Base-by-base conservation (phyloP, 2,797 vertebrate genomes). In the Nannoperca australis region DNA sequence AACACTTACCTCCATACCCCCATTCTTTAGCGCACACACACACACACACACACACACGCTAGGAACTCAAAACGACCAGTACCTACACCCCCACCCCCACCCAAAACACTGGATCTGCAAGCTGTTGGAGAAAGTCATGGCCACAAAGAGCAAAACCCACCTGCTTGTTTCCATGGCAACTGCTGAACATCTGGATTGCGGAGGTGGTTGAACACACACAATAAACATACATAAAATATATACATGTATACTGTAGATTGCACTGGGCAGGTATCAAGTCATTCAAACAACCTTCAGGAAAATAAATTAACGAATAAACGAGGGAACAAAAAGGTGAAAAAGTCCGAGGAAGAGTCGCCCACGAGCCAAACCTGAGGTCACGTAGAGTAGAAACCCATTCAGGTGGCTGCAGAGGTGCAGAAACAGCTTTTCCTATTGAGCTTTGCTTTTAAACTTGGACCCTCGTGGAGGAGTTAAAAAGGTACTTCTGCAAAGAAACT, bases 1-100 rank as follows among this genome's bases (percentile, higher is more conserved):
- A 67, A 91, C 81, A 78, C 87, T 92, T 94, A 94, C 93, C 93
- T 94, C 93, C 88, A 85, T 14, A 72, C 59, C 65, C 42, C 14
- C 22, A 47, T 55, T 61, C 66, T 67, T 64, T 32, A 42, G 17
- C 51, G 1, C 13, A 40, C 38, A 72, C n/a, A 71, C 63, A 40
- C 69, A 73, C 61, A 76, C 22, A 55, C 69, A 34, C 17, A 54
- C 51, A 50, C 38, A 76, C 65, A 47, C 22, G 38, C 71, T 70
- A 60, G 64, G 51, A 74, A 51, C 55, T 87, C n/a, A 36, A 44
- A 67, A 69, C 44, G 40, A 61, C 83, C 82, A 71, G 71, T 78
- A 85, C 75, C 55, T 81, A 69, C 63, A 69, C 51, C 22, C 1
- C 11, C 55, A 69, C 40, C 11, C 10, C 3, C 38, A 13, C 2